phyloP scores from a whole-genome alignment of 2,888 invertebrate genomes.

The Thecophora atra region DNA sequence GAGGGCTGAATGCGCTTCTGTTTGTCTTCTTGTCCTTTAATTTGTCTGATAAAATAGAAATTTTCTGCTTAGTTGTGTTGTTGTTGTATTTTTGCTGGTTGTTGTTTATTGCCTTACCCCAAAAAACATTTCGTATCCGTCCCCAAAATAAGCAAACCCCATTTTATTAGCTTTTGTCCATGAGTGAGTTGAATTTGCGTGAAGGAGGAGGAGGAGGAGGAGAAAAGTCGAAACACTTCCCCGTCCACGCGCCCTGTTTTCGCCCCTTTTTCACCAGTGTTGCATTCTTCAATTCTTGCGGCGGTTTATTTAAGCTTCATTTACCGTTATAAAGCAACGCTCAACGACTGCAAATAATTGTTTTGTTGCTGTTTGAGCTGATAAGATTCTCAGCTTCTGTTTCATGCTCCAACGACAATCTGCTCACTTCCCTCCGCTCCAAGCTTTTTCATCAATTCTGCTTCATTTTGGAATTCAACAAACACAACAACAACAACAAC shows the following conservation, averaged over 20 bases:
- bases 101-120: not conserved
- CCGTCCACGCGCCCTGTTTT: not conserved
- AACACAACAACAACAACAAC: too few relatives aligned
- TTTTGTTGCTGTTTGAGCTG: not conserved
- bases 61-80: not conserved
- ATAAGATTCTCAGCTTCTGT: conserved; percentile 6
- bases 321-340: conserved; percentile 3
- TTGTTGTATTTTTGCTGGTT: too few relatives aligned
- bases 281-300: not conserved
- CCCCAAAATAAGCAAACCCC: not conserved
- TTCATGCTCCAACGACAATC: not conserved
- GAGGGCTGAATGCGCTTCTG: not conserved
- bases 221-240: not conserved
- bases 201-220: too few relatives aligned
- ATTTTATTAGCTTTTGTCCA: not conserved
- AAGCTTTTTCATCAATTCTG: not conserved
- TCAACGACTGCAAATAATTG: not conserved
- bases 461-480: too few relatives aligned
- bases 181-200: not conserved
- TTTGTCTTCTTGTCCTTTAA: not conserved
- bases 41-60: conserved; percentile 12
- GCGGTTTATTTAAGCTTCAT: conserved; percentile 3
- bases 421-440: not conserved
- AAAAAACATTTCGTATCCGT: not conserved
- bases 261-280: not conserved